Percentiles rank a stretch among this genome's conserved stretches.
phyloP scores from a whole-genome alignment of 2,113 vertebrate genomes.

The Elgaria multicarinata region DNA sequence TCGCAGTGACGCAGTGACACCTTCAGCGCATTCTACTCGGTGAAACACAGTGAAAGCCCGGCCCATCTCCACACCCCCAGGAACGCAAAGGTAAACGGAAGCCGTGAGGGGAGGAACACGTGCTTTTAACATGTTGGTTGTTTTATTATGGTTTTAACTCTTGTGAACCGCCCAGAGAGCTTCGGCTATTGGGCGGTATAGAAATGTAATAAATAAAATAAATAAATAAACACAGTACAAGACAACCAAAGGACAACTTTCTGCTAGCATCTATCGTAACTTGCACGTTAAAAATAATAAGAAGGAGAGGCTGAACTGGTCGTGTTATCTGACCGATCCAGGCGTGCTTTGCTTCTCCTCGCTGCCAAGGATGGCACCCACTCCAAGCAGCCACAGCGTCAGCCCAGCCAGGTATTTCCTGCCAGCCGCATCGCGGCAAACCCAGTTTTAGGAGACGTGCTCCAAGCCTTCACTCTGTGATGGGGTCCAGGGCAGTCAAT shows the following conservation, averaged over 20 bases:
- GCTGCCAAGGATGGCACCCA: not conserved
- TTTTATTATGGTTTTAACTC: too few relatives aligned
- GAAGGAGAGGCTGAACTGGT: not conserved
- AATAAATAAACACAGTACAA: too few relatives aligned
- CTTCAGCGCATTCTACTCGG: not conserved
- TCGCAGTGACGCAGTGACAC: too few relatives aligned
- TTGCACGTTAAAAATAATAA: too few relatives aligned
- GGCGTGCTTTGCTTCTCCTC: not conserved
- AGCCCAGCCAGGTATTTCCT: fast-evolving
- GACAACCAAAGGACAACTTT: too few relatives aligned
- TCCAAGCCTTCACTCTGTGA: not conserved
- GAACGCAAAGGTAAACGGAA: not conserved
- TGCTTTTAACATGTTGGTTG: too few relatives aligned
- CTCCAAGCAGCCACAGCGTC: not conserved
- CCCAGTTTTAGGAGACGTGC: not conserved
- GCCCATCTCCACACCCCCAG: not conserved
- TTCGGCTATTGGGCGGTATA: too few relatives aligned
- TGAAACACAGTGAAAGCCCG: not conserved
- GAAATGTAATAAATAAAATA: too few relatives aligned
- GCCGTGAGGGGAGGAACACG: not conserved
- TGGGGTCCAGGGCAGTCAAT: too few relatives aligned
- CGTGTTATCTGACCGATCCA: not conserved
- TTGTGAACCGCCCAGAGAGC: too few relatives aligned
- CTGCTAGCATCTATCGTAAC: too few relatives aligned
- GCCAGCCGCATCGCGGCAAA: not conserved